A percentile compares a stretch with the other conserved stretches of the same genome.
Evolutionary conservation across 2,888 invertebrate genomes (phyloP).

Genomic region (Chloroclysta siterata): DNA sequence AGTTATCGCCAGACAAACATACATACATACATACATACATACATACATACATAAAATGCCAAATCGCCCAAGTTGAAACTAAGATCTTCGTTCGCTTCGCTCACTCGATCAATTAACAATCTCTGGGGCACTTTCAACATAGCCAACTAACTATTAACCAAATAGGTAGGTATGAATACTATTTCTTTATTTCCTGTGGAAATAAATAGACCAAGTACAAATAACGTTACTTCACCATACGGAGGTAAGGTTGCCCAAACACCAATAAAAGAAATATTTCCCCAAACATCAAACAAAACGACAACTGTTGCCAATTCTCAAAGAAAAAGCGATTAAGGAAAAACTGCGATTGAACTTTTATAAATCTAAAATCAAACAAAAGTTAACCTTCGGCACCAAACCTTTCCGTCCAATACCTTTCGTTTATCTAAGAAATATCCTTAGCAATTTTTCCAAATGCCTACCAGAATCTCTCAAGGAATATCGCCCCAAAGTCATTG

Average conservation of each 20-base stretch:
- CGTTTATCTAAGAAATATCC: slow-evolving; percentile 35
- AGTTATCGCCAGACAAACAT: too few species aligned
- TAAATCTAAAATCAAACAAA: slow-evolving; percentile 45
- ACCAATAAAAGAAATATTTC: neutral
- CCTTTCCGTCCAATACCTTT: slow-evolving; percentile 42
- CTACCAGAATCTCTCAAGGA: slow-evolving; percentile 4
- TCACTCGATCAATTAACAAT: too few species aligned
- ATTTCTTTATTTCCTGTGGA: too few species aligned
- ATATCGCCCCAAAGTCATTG: slow-evolving; percentile 1
- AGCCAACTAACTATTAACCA: too few species aligned
- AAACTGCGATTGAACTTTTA: slow-evolving; percentile 40
- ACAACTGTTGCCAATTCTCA: slow-evolving; percentile 25
- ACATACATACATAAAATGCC: too few species aligned
- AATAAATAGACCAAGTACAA: too few species aligned
- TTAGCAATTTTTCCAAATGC: slow-evolving; percentile 2
- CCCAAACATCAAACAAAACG: slow-evolving; percentile 1
- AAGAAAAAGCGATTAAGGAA: slow-evolving; percentile 40
- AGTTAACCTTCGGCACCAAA: slow-evolving; percentile 43
- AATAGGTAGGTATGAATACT: too few species aligned
- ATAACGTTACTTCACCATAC: too few species aligned
- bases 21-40: too few species aligned
- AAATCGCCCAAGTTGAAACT: too few species aligned
- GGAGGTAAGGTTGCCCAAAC: neutral
- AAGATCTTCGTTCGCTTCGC: too few species aligned
- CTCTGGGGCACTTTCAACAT: too few species aligned